A percentile compares a stretch with the other conserved stretches of the same genome.
These are phyloP conservation scores for Drosophila oshimai DNA, from an alignment of 1,140 invertebrate species.

Conservation along the genomic window DNA sequence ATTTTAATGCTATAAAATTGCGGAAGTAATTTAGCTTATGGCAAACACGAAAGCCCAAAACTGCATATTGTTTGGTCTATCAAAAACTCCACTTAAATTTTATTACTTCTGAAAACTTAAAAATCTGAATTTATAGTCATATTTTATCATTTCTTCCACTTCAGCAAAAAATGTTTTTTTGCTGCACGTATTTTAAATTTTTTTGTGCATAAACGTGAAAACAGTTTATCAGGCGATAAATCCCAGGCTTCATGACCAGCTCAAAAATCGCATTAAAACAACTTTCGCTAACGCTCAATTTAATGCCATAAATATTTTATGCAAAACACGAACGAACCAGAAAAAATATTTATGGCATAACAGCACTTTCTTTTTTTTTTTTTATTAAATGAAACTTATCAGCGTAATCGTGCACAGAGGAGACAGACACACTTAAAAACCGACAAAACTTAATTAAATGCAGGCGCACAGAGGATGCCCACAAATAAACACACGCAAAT, in stretches of 20 bases:
- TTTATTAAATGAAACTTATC: slow-evolving; percentile 57
- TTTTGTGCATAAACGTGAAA: slow-evolving; percentile 37
- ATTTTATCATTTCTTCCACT: background rate
- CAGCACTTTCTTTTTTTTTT: background rate
- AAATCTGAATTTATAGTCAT: background rate
- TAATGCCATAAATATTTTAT: slow-evolving; percentile 70
- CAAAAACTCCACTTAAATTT: background rate
- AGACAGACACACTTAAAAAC: slow-evolving; percentile 42
- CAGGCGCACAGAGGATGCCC: slow-evolving; percentile 22
- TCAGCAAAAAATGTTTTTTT: background rate
- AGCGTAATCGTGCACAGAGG: slow-evolving; percentile 35
- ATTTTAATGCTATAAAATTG: no score
- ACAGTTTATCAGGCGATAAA: slow-evolving; percentile 54
- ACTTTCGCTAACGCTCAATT: slow-evolving; percentile 51
- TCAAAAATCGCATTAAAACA: slow-evolving; percentile 8
- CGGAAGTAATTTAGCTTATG: no score
- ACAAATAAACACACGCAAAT: slow-evolving; percentile 41
- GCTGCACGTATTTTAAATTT: slow-evolving; percentile 19
- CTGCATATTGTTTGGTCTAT: no score
- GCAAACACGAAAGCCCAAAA: background rate
- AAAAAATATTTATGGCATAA: slow-evolving; percentile 31
- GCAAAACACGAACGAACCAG: slow-evolving; percentile 35
- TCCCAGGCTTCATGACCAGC: background rate
- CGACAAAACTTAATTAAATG: slow-evolving; percentile 75
- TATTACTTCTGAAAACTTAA: background rate